Evolutionary conservation across 2,888 invertebrate species (phyloP).

Genomic region (Branchellion lobata): DNA sequence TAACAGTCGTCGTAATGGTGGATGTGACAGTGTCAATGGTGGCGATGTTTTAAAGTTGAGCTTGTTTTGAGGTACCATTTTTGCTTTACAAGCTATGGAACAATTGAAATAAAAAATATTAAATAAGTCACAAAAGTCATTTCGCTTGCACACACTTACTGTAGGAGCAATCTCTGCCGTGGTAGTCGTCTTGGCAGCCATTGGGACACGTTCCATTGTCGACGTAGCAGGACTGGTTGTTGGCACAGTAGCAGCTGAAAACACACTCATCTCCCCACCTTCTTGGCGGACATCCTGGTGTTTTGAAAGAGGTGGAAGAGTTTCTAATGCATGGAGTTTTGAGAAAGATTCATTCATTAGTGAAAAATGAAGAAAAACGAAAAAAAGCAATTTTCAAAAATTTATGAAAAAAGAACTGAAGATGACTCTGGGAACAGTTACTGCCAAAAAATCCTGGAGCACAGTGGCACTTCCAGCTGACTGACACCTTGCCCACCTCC

Average conservation of each 20-base stretch:
- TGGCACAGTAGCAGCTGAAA: constrained; percentile 33
- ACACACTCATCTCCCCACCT: constrained; percentile 31
- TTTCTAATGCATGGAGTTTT: no score
- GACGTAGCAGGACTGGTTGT: constrained; percentile 25
- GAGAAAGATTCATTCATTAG: background rate
- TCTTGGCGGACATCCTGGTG: constrained; percentile 21
- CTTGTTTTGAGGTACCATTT: no score
- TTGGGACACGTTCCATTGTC: constrained; percentile 23
- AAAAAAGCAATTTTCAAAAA: background rate
- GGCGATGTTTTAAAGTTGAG: no score
- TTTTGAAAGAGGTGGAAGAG: background rate
- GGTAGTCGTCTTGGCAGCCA: constrained; percentile 7
- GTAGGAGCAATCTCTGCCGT: constrained; percentile 36
- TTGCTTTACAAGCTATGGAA: no score
- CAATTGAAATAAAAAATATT: no score
- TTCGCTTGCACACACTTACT: constrained; percentile 15
- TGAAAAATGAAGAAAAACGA: background rate
- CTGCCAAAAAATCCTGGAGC: constrained; percentile 17
- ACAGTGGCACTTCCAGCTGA: constrained; percentile 31
- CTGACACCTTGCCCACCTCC: background rate
- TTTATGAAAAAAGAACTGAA: background rate
- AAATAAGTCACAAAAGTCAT: no score
- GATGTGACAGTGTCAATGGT: no score
- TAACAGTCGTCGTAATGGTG: no score
- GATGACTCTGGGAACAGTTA: constrained; percentile 25